A percentile compares a stretch with the other conserved stretches of the same genome.
These are phyloP conservation scores for Lepidochrysops patricia DNA, from an alignment of 2,888 invertebrate genomes.

Conservation along the genomic window DNA sequence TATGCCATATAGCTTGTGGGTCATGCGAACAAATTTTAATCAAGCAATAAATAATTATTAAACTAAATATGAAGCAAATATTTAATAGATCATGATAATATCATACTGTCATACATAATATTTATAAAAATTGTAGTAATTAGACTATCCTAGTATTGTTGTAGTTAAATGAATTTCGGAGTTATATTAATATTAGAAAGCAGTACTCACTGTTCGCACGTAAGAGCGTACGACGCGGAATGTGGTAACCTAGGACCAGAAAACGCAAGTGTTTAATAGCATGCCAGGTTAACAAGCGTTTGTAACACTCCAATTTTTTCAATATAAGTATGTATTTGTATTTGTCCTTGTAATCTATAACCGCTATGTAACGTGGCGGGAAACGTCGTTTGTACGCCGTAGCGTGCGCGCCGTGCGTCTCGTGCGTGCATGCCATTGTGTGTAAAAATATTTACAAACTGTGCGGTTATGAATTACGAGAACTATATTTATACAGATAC, in stretches of 20 bases:
- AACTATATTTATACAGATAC: no score
- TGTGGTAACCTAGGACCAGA: constrained; percentile 75
- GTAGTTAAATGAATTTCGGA: constrained; percentile 14
- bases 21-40: background rate
- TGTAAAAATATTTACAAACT: background rate
- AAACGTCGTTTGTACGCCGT: background rate
- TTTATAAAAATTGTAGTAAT: background rate
- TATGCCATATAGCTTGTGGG: background rate
- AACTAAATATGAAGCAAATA: constrained; percentile 1
- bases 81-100: background rate
- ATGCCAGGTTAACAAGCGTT: constrained; percentile 69
- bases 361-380: background rate
- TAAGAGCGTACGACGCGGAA: constrained; percentile 77
- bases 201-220: constrained; percentile 79
- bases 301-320: constrained; percentile 30
- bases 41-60: background rate
- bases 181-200: constrained; percentile 40
- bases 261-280: constrained; percentile 66
- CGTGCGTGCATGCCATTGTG: background rate
- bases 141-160: background rate
- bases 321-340: background rate
- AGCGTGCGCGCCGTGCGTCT: background rate
- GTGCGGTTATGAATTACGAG: background rate
- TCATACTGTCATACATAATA: background rate
- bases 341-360: background rate